Base-by-base conservation (phyloP, 2,113 vertebrate species). In the Potamarius usumacintae region DNA sequence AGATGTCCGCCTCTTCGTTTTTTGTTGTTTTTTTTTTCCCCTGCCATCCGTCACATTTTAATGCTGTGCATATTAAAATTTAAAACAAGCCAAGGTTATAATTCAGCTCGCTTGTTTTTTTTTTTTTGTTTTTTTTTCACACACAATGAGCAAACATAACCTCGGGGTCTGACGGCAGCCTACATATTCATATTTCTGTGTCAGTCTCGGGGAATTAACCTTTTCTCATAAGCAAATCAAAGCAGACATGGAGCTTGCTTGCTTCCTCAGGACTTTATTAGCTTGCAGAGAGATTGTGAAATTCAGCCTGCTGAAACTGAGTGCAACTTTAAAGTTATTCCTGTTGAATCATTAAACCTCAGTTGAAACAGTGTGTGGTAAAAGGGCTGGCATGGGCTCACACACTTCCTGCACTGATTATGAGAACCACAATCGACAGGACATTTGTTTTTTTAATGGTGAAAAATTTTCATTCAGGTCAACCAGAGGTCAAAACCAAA, bases 71-170 rank as follows among this genome's bases (percentile, higher is more conserved):
- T 69, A 84, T 55, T 84, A 69, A 84, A 55, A 55, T 53, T 17
- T 67, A 84, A 84, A 83, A 84, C 14, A 22, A 27, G 82, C 62
- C 25, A 5, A 3, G n/a, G 42, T 17, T 69, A 69, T 69, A 18
- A 84, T 52, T 69, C 57, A 20, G 17, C 30, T 48, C 1, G 18
- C 15, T 82, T 82, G 79, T 82, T 82, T 81, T 34, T 34, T 34
- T 34, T 42, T 42, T 42, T 34, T 34, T 42, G 4, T 42, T 34
- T 34, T 42, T 42, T 62, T 57, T 82, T 82, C 63, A 11, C 25
- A 67, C 82, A 14, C 50, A 69, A 11, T 1, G 82, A 84, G 63
- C 82, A 84, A 84, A 84, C 48, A 84, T 52, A 65, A 67, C 82
- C 82, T 30, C 79, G 17, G 82, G 82, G 63, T 84, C 14, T n/a